Conservation (phyloP, 2,113 vertebrate species). For the Colistium nudipinnis region DNA sequence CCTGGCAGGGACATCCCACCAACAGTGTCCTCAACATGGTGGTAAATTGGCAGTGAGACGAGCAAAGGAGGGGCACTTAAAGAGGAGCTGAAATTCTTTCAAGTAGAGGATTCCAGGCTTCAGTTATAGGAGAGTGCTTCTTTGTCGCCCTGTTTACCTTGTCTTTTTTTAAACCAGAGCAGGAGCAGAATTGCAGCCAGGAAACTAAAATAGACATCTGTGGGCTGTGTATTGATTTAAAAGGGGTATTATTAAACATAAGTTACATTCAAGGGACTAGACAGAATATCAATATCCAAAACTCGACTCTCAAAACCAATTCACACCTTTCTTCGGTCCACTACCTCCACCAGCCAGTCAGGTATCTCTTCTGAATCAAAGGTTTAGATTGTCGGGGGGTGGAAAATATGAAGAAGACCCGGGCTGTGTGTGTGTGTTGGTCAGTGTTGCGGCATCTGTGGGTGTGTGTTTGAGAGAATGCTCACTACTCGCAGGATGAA, state of each 20-base stretch:
- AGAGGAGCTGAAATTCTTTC: conserved; percentile 54
- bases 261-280: neutral
- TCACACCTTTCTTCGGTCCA: neutral
- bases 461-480: conserved; percentile 18
- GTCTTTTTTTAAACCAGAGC: conserved; percentile 4
- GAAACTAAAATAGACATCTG: conserved; percentile 16
- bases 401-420: neutral
- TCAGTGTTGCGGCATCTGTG: neutral
- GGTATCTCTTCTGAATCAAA: neutral
- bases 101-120: conserved; percentile 33
- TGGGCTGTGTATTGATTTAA: neutral
- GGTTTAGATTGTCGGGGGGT: neutral
- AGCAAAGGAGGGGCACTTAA: conserved; percentile 36
- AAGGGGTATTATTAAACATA: neutral
- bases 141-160: conserved; percentile 6
- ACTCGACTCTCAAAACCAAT: neutral
- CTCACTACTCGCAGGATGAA: conserved; percentile 14
- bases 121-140: conserved; percentile 27
- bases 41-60: conserved; percentile 50
- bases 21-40: conserved; percentile 42
- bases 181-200: neutral
- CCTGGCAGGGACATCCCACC: neutral
- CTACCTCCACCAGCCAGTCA: neutral
- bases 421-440: neutral
- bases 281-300: neutral